Percentiles rank a stretch among this genome's conserved stretches.
These are phyloP conservation scores for Busseola fusca DNA, from an alignment of 2,888 invertebrate species.

Conservation along the genomic window DNA sequence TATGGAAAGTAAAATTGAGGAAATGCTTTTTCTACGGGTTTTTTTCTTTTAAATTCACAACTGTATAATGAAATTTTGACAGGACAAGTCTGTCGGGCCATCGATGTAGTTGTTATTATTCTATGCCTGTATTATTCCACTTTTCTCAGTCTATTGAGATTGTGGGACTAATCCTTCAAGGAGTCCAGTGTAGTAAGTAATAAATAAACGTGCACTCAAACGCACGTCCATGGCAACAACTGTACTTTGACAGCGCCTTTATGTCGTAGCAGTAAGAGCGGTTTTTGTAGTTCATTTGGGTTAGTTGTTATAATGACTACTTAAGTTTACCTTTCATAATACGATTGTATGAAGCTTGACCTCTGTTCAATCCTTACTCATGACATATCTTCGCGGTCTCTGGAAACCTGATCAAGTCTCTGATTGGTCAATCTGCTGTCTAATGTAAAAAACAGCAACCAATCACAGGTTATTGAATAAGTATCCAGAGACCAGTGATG, in stretches of 20 bases:
- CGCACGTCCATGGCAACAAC: neutral
- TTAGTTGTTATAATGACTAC: neutral
- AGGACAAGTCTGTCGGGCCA: neutral
- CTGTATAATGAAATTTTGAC: neutral
- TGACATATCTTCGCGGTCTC: neutral
- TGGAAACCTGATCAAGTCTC: neutral
- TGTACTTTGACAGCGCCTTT: neutral
- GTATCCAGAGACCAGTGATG: neutral
- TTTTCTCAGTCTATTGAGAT: too few species aligned
- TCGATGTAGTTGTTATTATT: too few species aligned
- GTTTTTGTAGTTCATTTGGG: neutral
- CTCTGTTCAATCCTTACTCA: neutral
- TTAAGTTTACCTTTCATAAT: neutral
- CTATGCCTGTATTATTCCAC: too few species aligned
- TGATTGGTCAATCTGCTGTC: neutral
- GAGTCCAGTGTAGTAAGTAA: too few species aligned
- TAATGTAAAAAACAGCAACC: neutral
- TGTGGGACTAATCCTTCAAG: too few species aligned
- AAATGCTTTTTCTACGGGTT: neutral
- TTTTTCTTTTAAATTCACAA: neutral
- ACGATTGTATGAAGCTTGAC: conserved; percentile 17
- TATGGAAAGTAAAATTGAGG: neutral
- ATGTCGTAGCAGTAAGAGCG: neutral
- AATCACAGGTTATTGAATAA: neutral
- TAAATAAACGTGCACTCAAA: too few species aligned